Percentiles rank a stretch among this genome's conserved stretches.
Conservation (phyloP, 2,797 vertebrate genomes). For the Trematomus bernacchii region DNA sequence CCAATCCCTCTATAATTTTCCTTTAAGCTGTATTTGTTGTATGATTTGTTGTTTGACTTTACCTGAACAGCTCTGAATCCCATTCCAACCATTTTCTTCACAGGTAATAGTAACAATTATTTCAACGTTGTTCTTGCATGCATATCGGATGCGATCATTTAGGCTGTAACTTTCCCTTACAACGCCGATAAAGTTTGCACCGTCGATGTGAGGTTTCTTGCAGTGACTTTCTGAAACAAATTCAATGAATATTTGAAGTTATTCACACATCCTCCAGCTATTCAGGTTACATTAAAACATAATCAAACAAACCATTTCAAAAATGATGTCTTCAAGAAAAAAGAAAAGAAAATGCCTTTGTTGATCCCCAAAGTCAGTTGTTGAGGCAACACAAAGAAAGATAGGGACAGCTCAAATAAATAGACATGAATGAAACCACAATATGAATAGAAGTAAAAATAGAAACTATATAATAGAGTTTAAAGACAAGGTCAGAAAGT, state of each 20-base stretch:
- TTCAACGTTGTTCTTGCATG: rapidly evolving
- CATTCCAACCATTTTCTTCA: slow-evolving; percentile 21
- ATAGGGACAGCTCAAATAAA: no score
- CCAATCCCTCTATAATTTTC: neutral
- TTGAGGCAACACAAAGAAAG: no score
- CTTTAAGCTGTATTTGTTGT: neutral
- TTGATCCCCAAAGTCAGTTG: no score
- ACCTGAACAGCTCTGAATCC: slow-evolving; percentile 37
- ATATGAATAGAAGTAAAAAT: no score
- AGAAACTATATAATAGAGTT: no score
- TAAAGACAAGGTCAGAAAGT: no score
- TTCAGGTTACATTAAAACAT: neutral
- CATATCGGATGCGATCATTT: rapidly evolving
- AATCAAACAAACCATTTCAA: neutral
- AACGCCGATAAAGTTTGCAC: rapidly evolving
- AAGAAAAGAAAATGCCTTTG: neutral
- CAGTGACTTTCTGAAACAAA: no score
- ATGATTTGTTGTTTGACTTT: neutral
- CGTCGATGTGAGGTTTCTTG: neutral
- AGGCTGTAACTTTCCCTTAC: rapidly evolving
- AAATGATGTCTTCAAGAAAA: no score
- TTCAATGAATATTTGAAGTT: neutral
- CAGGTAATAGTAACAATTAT: neutral
- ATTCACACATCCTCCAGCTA: neutral
- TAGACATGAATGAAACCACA: no score